Evolutionary conservation across 1,140 invertebrate genomes (phyloP).

Genomic region (Ostrea denselamellosa): DNA sequence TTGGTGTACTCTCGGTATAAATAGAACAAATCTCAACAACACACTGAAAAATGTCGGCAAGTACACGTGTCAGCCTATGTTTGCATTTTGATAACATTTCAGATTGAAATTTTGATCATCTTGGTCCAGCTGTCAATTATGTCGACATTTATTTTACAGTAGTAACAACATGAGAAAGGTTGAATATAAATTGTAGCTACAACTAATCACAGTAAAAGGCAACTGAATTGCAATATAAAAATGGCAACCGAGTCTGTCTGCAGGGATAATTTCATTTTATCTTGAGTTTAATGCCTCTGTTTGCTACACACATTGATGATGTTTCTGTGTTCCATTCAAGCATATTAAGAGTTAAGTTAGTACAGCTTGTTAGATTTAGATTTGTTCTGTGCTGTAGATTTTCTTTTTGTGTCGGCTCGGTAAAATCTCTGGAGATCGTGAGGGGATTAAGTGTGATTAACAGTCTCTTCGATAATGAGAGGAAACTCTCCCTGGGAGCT

Average conservation of each 20-base stretch:
- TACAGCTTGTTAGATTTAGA: constrained; percentile 16
- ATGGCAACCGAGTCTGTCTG: constrained; percentile 22
- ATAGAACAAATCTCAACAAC: background rate
- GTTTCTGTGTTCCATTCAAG: constrained; percentile 35
- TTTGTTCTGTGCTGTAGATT: background rate
- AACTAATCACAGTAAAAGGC: background rate
- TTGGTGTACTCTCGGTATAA: constrained; percentile 24
- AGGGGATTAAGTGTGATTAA: constrained; percentile 20
- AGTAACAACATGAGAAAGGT: background rate
- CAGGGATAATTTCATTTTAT: constrained; percentile 22
- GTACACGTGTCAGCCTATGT: constrained; percentile 22
- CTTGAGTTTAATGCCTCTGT: constrained; percentile 26
- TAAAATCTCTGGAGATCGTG: background rate
- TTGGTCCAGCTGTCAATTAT: constrained; percentile 9
- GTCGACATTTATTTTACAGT: constrained; percentile 16
- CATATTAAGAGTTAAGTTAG: constrained; percentile 21
- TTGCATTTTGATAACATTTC: constrained; percentile 31
- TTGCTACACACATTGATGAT: background rate
- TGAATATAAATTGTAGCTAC: background rate
- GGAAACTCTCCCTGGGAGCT: background rate
- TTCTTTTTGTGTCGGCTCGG: background rate
- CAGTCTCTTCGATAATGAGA: constrained; percentile 8
- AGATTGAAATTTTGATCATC: constrained; percentile 34
- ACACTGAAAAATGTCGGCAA: background rate
- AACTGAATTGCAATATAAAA: constrained; percentile 21